Evolutionary conservation across 2,888 invertebrate species (phyloP), one percentile per base, ranked within the genome.

Genomic region (Archips xylosteana): DNA sequence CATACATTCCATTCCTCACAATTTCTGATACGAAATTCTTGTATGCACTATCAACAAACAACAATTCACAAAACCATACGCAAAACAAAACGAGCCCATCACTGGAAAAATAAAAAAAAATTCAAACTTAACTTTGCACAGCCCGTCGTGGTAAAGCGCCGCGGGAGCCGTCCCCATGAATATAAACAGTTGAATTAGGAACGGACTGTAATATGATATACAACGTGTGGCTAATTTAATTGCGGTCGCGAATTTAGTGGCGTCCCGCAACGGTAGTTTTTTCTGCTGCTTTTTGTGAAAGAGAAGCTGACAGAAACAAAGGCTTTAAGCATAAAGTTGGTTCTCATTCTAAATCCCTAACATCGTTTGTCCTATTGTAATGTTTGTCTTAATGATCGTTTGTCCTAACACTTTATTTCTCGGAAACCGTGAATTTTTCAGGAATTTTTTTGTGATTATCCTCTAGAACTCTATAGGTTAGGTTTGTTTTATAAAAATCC

Each of bases 151-250:
- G 92, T 92, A 91, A 92, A 91, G 88, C 82, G 83, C 82, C 88
- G 84, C 84, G 84, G 87, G 59, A 59, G 80, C 85, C 85, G 80
- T 84, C 78, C 82, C 85, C 87, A 92, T 93, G 93, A 92, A 94
- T 93, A 92, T 92, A 92, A 93, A 93, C 92, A 89, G 91, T 89
- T 84, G 85, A 92, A 93, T 93, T 93, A 93, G 88, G 86, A 78
- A 78, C 79, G 76, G 82, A 78, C 81, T 80, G 80, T 82, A 79
- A 83, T 89, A 90, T 92, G 90, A 91, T 89, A 89, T 86, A 91
- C 89, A 88, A 83, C 87, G 84, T 86, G 85, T 84, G 87, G 81
- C 86, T 90, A 91, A 92, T 92, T 92, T 91, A 89, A 91, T 92
- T 91, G 86, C 81, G 81, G 84, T 83, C 80, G 80, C 79, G 81